Evolutionary conservation across 2,797 vertebrate genomes (phyloP), one percentile per base, ranked within the genome.

Genomic region (Tokudaia tokunoshimensis): DNA sequence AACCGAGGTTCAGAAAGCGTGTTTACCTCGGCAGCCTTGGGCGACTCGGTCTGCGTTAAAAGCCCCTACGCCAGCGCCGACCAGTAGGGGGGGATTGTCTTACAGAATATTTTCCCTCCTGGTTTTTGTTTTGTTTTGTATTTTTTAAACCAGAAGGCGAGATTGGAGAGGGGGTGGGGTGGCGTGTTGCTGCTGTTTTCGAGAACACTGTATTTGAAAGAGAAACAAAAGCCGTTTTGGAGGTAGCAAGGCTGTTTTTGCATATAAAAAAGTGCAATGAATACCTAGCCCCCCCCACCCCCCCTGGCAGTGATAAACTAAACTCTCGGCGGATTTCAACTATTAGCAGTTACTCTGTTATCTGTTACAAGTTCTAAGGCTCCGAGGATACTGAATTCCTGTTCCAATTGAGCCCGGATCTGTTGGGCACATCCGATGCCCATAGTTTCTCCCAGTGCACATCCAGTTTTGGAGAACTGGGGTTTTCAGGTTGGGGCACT

Each of bases 331-430:
- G 19, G 76, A 94, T 95, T 97, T 96, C 26, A 59, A 89, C 97
- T 97, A 98, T 98, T 97, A 98, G 95, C 97, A 95, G 97, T 98
- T 98, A 98, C 97, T 98, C 97, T 97, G 95, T 98, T 74, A 94
- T 97, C 97, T 96, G 85, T n/a, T n/a, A 98, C 97, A 97, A 94
- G 95, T 96, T 96, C 95, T 92, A 91, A 95, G 88, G 90, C 88
- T 95, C 41, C 0, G 41, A 94, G 82, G 95, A 94, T 89, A 76
- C 81, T 22, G 37, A 94, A 97, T 97, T 97, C 91, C 79, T 65
- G 72, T 92, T 96, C 55, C 70, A 65, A 41, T 24, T 41, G n/a
- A 82, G 12, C 85, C 63, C 0, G 1, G 55, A 74, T 92, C 84
- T 31, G 34, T 55, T 12, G 61, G 91, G 47, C 82, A 93, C 55